A percentile compares a stretch with the other conserved stretches of the same genome.
Evolutionary conservation across 2,113 vertebrate genomes (phyloP).

Genomic region (Echinops telfairi): DNA sequence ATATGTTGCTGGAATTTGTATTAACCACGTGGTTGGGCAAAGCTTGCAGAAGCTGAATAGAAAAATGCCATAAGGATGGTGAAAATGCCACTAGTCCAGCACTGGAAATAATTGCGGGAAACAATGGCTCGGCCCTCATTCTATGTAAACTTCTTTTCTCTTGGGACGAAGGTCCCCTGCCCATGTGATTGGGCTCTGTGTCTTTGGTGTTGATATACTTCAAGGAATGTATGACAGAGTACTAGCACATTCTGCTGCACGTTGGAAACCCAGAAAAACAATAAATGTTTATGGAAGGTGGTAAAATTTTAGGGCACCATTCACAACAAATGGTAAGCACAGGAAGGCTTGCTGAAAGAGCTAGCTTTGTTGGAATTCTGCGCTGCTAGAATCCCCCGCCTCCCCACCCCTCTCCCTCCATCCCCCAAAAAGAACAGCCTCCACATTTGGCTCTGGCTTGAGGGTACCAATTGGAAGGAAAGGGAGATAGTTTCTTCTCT

Average conservation of each 20-base stretch:
- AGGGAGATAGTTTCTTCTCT: not conserved
- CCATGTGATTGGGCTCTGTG: not conserved
- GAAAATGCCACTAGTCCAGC: not conserved
- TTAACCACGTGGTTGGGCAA: not conserved
- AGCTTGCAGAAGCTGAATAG: not conserved
- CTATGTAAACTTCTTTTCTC: not conserved
- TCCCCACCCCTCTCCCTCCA: too few relatives aligned
- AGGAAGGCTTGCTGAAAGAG: not conserved
- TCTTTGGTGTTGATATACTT: constrained; percentile 5
- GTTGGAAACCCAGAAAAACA: constrained; percentile 35
- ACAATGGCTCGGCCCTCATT: not conserved
- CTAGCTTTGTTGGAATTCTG: not conserved
- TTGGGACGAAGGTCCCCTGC: not conserved
- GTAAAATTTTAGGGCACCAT: constrained; percentile 74
- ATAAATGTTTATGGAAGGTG: constrained; percentile 58
- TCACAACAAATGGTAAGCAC: constrained; percentile 59
- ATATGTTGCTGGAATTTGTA: constrained; percentile 51
- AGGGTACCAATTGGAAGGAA: not conserved
- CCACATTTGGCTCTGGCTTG: not conserved
- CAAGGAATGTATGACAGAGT: not conserved
- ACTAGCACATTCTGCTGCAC: not conserved
- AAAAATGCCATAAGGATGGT: not conserved
- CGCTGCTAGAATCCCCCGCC: too few relatives aligned
- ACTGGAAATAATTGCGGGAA: not conserved
- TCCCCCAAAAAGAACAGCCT: fast-evolving